Base-by-base conservation (phyloP, 2,888 invertebrate species). In the Dendrolimus houi region DNA sequence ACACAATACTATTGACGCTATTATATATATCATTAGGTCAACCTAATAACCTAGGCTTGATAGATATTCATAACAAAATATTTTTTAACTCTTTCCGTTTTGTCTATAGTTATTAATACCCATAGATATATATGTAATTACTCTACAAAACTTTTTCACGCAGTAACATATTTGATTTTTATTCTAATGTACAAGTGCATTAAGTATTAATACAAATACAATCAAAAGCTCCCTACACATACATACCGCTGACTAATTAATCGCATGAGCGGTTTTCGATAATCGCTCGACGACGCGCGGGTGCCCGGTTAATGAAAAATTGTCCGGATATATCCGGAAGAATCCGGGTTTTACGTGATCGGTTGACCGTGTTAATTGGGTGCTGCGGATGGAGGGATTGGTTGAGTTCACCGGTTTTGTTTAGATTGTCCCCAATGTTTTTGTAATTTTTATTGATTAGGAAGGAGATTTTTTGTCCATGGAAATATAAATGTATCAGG, bases 251-350 rank as follows among this genome's bases (percentile, higher is more conserved):
- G 68, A 85, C 87, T 86, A 85, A 88, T 88, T 88, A 83, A 68
- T 75, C 87, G 86, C 80, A 70, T 75, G 83, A 81, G 66, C 77
- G 75, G 75, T 64, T 81, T 79, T 82, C 84, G 85, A 85, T 86
- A 79, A 78, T 76, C 79, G 66, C 60, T 69, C 71, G 68, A 62
- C 64, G 62, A 72, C 76, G 77, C 76, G 75, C 67, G 72, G 47
- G 47, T 47, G 47, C 12, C 47, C 47, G 76, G 79, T 83, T 85
- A 81, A 85, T 87, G 87, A 87, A 87, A 88, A 88, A 87, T 87
- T 75, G 78, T 60, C 78, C 81, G 86, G 82, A 86, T 82, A 71
- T 61, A 70, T 72, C 62, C 67, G 70, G 66, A 69, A 69, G 72
- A 72, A 68, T 69, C 68, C 68, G 29, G 62, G 66, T 60, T 64